Evolutionary conservation across 2,888 invertebrate species (phyloP), one percentile per base, ranked within the genome.

Genomic region (Lepetodrilus schrolli): DNA sequence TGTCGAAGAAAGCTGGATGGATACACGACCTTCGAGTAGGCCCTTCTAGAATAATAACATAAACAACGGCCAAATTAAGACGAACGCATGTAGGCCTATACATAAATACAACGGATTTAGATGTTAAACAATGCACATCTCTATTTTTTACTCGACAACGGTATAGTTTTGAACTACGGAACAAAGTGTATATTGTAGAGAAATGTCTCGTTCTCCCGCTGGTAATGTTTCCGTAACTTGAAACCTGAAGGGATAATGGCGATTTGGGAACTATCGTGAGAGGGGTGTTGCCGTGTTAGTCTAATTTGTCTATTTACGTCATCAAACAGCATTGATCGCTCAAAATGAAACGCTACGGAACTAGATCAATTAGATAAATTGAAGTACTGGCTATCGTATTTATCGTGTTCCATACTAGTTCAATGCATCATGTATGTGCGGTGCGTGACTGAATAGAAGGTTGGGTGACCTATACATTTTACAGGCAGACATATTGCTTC

Each of bases 401-500:
- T 17, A 23, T 30, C 58, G 26, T 30, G 30, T 58, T 58, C 58
- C 58, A 34, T 58, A 58, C 17, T 34, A 34, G 26, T 17, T 30
- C 23, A 58, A 58, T n/a, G n/a, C 58, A 30, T 58, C 58, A 58
- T 58, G 26, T 30, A 17, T 58, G 58, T 58, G 58, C 34, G 17
- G 17, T n/a, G 58, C 58, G 26, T 58, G 58, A 58, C 34, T 58
- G 58, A 58, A 58, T 58, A n/a, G 58, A 26, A 26, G 58, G 30
- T 23, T 1, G 5, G 26, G 23, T 58, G 58, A 58, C 58, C 58
- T 58, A 58, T 34, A 30, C 58, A 34, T 30, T 30, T 30, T 17
- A 58, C 17, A 23, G 58, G 58, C 58, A 58, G 58, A 58, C 58
- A 58, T 58, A 58, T 58, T 58, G 58, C 58, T 34, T 23, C 58